Base-by-base conservation (phyloP, 2,888 invertebrate species). In the Zygaena filipendulae region DNA sequence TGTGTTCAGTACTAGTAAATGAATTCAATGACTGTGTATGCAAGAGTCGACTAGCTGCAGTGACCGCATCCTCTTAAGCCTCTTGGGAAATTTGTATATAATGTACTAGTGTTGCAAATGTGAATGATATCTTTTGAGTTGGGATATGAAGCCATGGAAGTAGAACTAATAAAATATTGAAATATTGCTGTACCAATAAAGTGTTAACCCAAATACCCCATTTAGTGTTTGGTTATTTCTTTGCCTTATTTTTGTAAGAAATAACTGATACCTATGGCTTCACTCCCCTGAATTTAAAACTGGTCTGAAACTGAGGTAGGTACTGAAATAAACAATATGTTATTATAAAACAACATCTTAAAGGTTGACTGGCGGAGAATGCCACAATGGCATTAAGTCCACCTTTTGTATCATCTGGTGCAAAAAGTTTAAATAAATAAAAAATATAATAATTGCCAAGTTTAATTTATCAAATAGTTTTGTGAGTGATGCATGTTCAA, bases 11-110 rank as follows among this genome's bases (percentile, higher is more conserved):
- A 57, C 38, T 77, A 63, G 79, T 79, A 49, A 75, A 69, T 60
- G 52, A 77, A 49, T 79, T 79, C 54, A 77, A 77, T 70, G 74
- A 79, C 59, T 79, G 79, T 64, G 79, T 79, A 25, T 77, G 79
- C 61, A 61, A 66, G 54, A 79, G 75, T 50, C 58, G 79, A 40
- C 52, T 79, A 22, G 63, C 74, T 7, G 71, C 77, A 0, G 59
- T 79, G 16, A 52, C 74, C 1, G 66, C 71, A 9, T 51, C 63
- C 2, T 72, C 74, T 42, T 74, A 61, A 72, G 44, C 45, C n/a
- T 16, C 13, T 16, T 6, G 16, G 32, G 35, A 16, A 37, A 30
- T 38, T 21, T 49, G 38, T 45, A 45, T 38, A 43, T 43, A 47
- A 37, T 19, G 11, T 23, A 11, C n/a, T 25, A 16, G 12, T n/a